Evolutionary conservation across 2,888 invertebrate species (phyloP).

Genomic region (Emesis russula): DNA sequence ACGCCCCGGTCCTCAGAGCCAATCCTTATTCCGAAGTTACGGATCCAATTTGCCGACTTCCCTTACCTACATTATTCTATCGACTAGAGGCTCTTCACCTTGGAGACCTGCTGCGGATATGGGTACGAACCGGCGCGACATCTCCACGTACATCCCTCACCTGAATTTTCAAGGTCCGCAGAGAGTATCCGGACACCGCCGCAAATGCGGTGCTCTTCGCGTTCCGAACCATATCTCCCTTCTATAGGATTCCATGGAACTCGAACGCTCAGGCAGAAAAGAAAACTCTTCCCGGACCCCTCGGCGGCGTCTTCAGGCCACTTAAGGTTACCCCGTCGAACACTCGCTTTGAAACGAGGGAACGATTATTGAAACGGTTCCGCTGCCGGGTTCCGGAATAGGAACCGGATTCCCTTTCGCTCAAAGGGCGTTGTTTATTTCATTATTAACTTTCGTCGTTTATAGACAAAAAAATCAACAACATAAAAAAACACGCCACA

Average conservation of each 20-base stretch:
- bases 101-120: constrained; percentile 98
- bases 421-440: constrained; percentile 91
- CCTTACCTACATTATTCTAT: constrained; percentile 97
- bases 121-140: constrained; percentile 96
- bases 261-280: constrained; percentile 94
- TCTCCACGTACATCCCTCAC: constrained; percentile 76
- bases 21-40: constrained; percentile 97
- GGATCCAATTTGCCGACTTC: constrained; percentile 97
- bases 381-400: constrained; percentile 96
- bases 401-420: constrained; percentile 96
- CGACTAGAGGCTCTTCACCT: constrained; percentile 97
- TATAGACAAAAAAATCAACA: no score
- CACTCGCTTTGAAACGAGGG: constrained; percentile 90
- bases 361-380: constrained; percentile 93
- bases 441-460: no score
- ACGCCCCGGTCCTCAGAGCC: constrained; percentile 97
- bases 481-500: no score
- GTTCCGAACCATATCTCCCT: constrained; percentile 95
- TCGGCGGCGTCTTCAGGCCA: constrained; percentile 96
- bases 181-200: constrained; percentile 91
- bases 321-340: constrained; percentile 91
- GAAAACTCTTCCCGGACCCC: constrained; percentile 94
- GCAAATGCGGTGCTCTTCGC: constrained; percentile 91
- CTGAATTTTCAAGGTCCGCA: constrained; percentile 92
- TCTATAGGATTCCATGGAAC: constrained; percentile 94